Evolutionary conservation across 2,797 vertebrate species (phyloP).

Genomic region (Molothrus ater): DNA sequence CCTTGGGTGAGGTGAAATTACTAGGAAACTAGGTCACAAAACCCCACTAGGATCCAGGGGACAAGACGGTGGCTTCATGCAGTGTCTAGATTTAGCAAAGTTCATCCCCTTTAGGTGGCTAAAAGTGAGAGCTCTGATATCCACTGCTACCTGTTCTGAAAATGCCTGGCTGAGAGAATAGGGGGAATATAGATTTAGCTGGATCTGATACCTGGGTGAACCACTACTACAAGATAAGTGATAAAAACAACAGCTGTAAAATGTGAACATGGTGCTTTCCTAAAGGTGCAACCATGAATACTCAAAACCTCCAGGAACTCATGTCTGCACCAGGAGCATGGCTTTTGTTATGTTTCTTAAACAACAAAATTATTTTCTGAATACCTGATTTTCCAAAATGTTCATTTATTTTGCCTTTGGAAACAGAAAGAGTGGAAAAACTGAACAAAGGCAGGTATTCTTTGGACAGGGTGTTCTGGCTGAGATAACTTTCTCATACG

Average conservation of each 20-base stretch:
- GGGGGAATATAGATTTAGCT: background rate
- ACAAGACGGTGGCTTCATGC: background rate
- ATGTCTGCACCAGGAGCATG: rapidly evolving
- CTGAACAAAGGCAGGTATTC: background rate
- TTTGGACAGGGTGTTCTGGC: background rate
- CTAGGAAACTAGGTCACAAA: background rate
- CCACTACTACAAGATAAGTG: background rate
- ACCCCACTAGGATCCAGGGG: background rate
- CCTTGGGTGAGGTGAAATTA: background rate
- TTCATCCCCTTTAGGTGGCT: background rate
- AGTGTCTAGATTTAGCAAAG: background rate
- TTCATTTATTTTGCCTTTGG: background rate
- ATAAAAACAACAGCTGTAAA: background rate
- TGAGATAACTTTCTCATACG: background rate
- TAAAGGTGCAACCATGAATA: rapidly evolving
- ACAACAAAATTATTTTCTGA: background rate
- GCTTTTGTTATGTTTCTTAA: background rate
- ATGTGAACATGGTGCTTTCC: background rate
- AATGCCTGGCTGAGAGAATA: background rate
- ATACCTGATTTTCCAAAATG: background rate
- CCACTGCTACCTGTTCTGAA: background rate
- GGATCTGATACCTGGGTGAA: background rate
- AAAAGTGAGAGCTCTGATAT: background rate
- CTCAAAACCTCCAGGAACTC: background rate
- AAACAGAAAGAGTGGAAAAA: background rate